Evolutionary conservation across 2,888 invertebrate genomes (phyloP), one percentile per base, ranked within the genome.

Genomic region (Cerastoderma edule): DNA sequence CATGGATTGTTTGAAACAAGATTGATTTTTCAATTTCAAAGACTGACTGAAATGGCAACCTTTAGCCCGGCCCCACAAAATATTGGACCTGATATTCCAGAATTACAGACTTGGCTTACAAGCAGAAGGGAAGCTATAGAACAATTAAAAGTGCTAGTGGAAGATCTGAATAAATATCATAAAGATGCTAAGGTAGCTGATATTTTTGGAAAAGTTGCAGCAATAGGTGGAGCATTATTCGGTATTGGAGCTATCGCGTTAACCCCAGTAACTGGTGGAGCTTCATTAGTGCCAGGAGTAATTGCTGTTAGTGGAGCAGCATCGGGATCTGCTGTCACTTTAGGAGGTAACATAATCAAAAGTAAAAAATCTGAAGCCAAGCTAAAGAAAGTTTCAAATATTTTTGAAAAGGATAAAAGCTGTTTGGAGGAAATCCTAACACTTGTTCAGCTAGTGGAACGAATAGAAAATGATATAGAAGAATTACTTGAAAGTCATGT

Each of bases 261-360:
- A 10, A 32, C 63, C 13, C 60, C 60, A 30, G 44, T 60, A 2
- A 46, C 69, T 63, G 69, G 69, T 19, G 69, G 69, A 32, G 48
- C 60, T n/a, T 35, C 69, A 2, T n/a, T 63, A 8, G 63, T 68
- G 8, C 57, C 68, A 30, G 57, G 48, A 16, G 27, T 48, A 4
- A 32, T 66, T n/a, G 66, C 66, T 22, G 50, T 48, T 19, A 48
- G 60, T 6, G 48, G 48, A 13, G 60, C 48, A 8, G 22, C 53
- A n/a, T 28, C 28, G 1, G 63, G 56, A 35, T 35, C 60, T 50
- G 69, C 48, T 16, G 33, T 48, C 19, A 48, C 48, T 33, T 16
- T 60, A 19, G 63, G 24, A 22, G 60, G 60, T n/a, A 32, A 69
- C 0, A 1, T 60, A n/a, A 48, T 60, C 24, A 60, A 48, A 24